Evolutionary conservation across 1,140 invertebrate genomes (phyloP).

Genomic region (Anastrepha obliqua): DNA sequence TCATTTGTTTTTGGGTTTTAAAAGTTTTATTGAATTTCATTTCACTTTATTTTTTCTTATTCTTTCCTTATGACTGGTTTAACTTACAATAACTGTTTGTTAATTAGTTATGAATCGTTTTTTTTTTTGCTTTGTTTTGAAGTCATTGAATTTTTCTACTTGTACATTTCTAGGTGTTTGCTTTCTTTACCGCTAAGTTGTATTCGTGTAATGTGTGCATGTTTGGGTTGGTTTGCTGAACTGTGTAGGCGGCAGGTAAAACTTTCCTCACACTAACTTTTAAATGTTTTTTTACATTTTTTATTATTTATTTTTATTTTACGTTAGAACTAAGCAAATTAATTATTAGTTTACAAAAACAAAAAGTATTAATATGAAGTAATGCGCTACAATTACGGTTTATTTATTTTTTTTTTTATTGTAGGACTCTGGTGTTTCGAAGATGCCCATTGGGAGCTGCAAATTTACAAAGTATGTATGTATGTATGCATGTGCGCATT

Average conservation of each 20-base stretch:
- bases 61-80: neutral
- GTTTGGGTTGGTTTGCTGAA: neutral
- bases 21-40: conserved; percentile 1
- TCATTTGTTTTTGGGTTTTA: neutral
- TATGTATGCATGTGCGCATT: too few species aligned
- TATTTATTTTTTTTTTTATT: neutral
- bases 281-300: neutral
- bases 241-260: neutral
- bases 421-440: too few species aligned
- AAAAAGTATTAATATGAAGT: neutral
- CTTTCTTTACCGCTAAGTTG: neutral
- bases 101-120: neutral
- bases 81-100: neutral
- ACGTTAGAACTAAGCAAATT: conserved; percentile 28
- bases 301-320: neutral
- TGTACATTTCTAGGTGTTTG: conserved; percentile 36
- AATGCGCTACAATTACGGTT: neutral
- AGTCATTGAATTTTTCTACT: neutral
- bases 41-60: neutral
- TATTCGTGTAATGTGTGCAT: neutral
- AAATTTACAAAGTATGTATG: too few species aligned
- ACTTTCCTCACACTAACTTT: neutral
- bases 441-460: too few species aligned
- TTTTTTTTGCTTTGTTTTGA: neutral
- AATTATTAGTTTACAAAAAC: conserved; percentile 1